These are phyloP conservation scores for Bilobella aurantiaca DNA, from an alignment of 1,140 invertebrate species.

Conservation along the genomic window DNA sequence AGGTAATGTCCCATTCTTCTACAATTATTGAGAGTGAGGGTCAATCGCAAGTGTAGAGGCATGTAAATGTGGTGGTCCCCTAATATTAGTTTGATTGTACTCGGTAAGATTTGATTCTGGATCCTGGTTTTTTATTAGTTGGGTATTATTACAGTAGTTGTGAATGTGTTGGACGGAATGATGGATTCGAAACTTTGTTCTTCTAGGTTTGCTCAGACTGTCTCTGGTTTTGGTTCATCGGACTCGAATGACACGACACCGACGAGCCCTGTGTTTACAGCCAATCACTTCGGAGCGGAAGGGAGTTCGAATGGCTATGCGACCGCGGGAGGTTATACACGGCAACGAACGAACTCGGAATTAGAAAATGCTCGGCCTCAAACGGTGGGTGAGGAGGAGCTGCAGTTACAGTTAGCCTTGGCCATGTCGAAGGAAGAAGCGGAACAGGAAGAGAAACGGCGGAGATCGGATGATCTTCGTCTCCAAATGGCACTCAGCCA, in stretches of 20 bases:
- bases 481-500: conserved; percentile 86
- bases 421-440: conserved; percentile 98
- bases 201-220: conserved; percentile 54
- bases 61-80: too few species aligned
- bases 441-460: conserved; percentile 86
- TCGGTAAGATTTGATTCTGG: too few species aligned
- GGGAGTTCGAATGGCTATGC: too few species aligned
- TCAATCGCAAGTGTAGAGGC: too few species aligned
- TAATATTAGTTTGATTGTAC: too few species aligned
- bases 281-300: conserved; percentile 16
- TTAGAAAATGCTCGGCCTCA: conserved; percentile 86
- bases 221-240: conserved; percentile 60
- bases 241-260: conserved; percentile 35
- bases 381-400: conserved; percentile 92
- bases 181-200: too few species aligned
- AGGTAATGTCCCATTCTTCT: conserved; percentile 44
- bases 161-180: too few species aligned
- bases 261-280: conserved; percentile 33
- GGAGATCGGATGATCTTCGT: conserved; percentile 83
- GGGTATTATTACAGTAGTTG: too few species aligned
- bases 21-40: too few species aligned
- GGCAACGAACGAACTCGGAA: conserved; percentile 48
- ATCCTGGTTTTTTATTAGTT: too few species aligned
- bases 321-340: too few species aligned
- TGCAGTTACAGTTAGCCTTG: conserved; percentile 92